Conservation (phyloP, 2,797 vertebrate genomes). For the Rhabdophis nuchalis region DNA sequence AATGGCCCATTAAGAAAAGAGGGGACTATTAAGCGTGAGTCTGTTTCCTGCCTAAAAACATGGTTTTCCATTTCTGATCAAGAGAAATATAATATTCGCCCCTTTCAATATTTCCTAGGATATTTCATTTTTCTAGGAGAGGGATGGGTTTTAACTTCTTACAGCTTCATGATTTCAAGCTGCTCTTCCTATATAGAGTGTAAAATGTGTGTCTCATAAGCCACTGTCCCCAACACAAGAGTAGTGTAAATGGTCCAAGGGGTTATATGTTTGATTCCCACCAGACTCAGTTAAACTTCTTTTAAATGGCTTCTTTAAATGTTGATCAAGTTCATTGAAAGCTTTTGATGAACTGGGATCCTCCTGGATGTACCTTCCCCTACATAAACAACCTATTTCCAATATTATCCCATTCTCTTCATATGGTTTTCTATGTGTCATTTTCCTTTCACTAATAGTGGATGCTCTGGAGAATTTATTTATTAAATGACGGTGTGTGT, state of each 20-base stretch:
- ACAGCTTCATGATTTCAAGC: background rate
- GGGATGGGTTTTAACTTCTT: constrained; percentile 48
- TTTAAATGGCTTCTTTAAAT: too few species aligned
- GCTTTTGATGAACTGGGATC: too few species aligned
- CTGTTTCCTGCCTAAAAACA: too few species aligned
- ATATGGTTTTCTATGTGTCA: background rate
- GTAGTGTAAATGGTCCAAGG: background rate
- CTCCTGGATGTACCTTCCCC: too few species aligned
- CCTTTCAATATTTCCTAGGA: too few species aligned
- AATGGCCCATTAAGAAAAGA: too few species aligned
- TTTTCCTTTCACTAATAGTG: background rate
- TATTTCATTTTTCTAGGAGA: too few species aligned
- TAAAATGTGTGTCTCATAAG: background rate
- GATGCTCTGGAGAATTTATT: background rate
- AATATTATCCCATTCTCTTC: background rate
- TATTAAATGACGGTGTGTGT: background rate
- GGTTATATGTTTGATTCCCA: background rate
- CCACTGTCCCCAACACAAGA: background rate
- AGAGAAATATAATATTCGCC: too few species aligned
- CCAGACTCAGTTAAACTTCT: background rate
- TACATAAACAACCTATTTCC: background rate
- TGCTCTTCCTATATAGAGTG: background rate
- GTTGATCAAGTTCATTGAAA: too few species aligned
- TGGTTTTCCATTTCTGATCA: too few species aligned
- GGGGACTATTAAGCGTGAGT: too few species aligned